Base-by-base conservation (phyloP, 2,113 vertebrate genomes). In the Uria aalge region DNA sequence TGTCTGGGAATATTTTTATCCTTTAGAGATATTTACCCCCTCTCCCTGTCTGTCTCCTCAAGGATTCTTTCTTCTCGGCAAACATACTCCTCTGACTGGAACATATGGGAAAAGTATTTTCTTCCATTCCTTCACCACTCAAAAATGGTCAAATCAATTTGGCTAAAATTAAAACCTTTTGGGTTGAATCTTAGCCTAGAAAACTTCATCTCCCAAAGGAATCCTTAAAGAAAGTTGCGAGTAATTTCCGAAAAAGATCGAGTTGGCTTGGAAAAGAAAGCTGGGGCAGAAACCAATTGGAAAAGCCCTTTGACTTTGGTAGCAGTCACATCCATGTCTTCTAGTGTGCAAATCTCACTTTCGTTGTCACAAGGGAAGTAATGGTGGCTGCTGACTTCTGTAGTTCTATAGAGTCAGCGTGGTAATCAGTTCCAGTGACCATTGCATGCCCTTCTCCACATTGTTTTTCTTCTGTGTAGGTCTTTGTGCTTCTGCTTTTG, bases 111-210 rank as follows among this genome's bases (percentile, higher is more conserved):
- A 80, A 95, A 97, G 83, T 96, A 96, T 96, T 96, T 97, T 93
- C 95, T 96, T 97, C 94, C 95, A 92, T 95, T 94, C 53, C 86
- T 97, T 97, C 97, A 95, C 80, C 52, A 57, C 91, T 94, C 69
- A 96, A 95, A 97, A 95, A 72, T 50, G 43, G 91, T 92, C 92
- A 91, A 81, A 92, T 97, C 91, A 94, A 66, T 89, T 96, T 95
- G 94, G 89, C 77, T 82, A 92, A 97, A 96, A 95, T 97, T 97
- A 95, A 97, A 97, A 97, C 92, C 94, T 97, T 97, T 96, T 57
- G 95, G 86, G 92, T 94, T 96, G 97, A 97, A 95, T 92, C 92
- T 92, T 89, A 95, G 94, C 96, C 95, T 97, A 96, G 92, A 97
- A 97, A 97, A 95, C 89, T 85, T 97, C 76, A 94, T 93, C 48